A percentile compares a stretch with the other conserved stretches of the same genome.
These are phyloP conservation scores for Bombus pyrosoma DNA, from an alignment of 1,140 invertebrate genomes.

Conservation along the genomic window DNA sequence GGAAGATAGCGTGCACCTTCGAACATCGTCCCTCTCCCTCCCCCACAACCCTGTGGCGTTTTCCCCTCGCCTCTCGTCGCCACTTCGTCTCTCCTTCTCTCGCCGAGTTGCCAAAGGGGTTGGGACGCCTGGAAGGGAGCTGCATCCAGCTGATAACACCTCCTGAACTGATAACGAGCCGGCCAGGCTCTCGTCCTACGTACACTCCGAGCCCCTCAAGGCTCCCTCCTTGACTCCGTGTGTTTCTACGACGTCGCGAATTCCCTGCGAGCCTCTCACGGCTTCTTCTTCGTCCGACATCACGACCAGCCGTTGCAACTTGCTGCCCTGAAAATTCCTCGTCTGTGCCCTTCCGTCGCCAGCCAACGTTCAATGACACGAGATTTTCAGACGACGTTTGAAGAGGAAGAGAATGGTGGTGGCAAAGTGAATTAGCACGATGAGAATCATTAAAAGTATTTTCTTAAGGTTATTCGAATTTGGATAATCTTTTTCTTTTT, in stretches of 20 bases:
- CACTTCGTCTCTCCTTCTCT: constrained; percentile 55
- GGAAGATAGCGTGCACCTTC: constrained; percentile 78
- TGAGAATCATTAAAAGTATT: neutral
- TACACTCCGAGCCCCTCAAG: constrained; percentile 43
- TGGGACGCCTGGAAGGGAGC: constrained; percentile 71
- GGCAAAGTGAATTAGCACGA: neutral
- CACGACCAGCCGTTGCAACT: constrained; percentile 6
- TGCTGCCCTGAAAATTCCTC: constrained; percentile 21
- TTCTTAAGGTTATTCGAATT: neutral
- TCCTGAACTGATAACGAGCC: constrained; percentile 79
- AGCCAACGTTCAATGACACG: no score
- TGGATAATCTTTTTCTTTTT: neutral
- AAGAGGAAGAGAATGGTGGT: no score
- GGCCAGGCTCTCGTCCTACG: constrained; percentile 76
- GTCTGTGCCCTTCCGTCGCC: neutral
- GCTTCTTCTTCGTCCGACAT: constrained; percentile 32
- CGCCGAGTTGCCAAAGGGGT: constrained; percentile 62
- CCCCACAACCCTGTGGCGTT: constrained; percentile 27
- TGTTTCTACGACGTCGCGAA: constrained; percentile 63
- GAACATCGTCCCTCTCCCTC: constrained; percentile 56
- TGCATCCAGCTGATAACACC: constrained; percentile 79
- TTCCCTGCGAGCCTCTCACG: constrained; percentile 59
- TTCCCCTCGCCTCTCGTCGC: neutral
- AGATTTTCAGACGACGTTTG: neutral
- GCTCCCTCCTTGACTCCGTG: constrained; percentile 49